phyloP scores from a whole-genome alignment of 2,888 invertebrate species.

The Alloscopus bannaensis region DNA sequence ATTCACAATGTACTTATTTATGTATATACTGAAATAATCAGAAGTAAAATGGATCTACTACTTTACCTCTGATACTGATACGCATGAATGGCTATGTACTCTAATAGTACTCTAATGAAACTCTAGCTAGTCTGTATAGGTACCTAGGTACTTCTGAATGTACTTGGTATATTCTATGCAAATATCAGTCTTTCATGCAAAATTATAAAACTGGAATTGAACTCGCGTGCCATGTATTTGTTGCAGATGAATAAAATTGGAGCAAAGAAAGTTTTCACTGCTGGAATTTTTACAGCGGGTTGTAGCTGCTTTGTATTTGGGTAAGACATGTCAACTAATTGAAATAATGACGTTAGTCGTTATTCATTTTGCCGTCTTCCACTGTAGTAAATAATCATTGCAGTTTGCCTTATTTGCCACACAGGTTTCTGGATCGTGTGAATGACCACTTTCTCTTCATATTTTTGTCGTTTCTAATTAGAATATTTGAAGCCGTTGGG shows the following conservation, averaged over 20 bases:
- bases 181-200: no score
- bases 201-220: background rate
- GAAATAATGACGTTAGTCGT: background rate
- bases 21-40: no score
- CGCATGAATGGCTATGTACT: no score
- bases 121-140: no score
- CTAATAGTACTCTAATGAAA: no score
- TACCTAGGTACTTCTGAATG: no score
- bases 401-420: background rate
- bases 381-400: background rate
- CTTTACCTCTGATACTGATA: no score
- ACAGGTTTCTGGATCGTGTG: slow-evolving; percentile 58
- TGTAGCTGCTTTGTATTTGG: slow-evolving; percentile 90
- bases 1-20: no score
- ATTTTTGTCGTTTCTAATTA: slow-evolving; percentile 84
- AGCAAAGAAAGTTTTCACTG: slow-evolving; percentile 88
- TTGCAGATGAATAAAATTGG: slow-evolving; percentile 84
- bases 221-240: background rate
- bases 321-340: slow-evolving; percentile 76
- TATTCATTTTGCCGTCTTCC: background rate
- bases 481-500: slow-evolving; percentile 89
- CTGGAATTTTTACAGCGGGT: slow-evolving; percentile 88
- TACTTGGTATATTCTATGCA: no score
- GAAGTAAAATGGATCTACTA: no score
- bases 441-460: slow-evolving; percentile 82